phyloP scores from a whole-genome alignment of 2,888 invertebrate species.

The Biston stratarius region DNA sequence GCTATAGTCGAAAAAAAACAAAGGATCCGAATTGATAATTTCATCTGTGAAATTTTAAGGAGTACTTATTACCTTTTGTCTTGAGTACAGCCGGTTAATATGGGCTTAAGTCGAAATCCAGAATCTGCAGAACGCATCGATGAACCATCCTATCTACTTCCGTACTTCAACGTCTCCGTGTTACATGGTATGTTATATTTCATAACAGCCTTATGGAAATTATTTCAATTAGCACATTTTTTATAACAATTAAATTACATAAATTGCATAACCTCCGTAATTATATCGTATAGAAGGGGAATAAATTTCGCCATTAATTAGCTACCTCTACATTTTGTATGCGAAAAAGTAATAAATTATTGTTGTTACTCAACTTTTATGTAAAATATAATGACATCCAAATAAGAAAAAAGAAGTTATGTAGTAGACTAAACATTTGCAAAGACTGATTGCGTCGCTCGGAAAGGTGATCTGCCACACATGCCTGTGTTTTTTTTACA shows the following conservation, averaged over 20 bases:
- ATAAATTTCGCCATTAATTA: slow-evolving; percentile 31
- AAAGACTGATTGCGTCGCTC: no score
- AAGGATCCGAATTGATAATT: no score
- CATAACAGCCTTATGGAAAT: slow-evolving; percentile 15
- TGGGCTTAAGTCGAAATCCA: no score
- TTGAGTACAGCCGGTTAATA: no score
- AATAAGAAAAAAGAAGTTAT: slow-evolving; percentile 36
- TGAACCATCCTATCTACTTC: no score
- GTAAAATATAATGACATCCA: slow-evolving; percentile 26
- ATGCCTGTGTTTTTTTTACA: slow-evolving; percentile 11
- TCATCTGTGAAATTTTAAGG: no score
- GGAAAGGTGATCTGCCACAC: slow-evolving; percentile 17
- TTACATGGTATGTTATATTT: slow-evolving; percentile 16
- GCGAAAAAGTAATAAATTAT: slow-evolving; percentile 29
- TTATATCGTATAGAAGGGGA: slow-evolving; percentile 16
- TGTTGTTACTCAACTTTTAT: slow-evolving; percentile 33
- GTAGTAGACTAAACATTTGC: slow-evolving; percentile 27
- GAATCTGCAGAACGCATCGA: no score
- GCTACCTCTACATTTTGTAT: slow-evolving; percentile 18
- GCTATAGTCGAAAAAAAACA: no score
- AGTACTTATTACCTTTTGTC: no score
- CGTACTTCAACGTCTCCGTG: slow-evolving; percentile 7
- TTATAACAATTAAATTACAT: slow-evolving; percentile 29
- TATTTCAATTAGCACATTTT: slow-evolving; percentile 26
- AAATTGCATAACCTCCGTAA: slow-evolving; percentile 29